Conservation (phyloP, 2,888 invertebrate genomes). For the Pasiphila rectangulata region DNA sequence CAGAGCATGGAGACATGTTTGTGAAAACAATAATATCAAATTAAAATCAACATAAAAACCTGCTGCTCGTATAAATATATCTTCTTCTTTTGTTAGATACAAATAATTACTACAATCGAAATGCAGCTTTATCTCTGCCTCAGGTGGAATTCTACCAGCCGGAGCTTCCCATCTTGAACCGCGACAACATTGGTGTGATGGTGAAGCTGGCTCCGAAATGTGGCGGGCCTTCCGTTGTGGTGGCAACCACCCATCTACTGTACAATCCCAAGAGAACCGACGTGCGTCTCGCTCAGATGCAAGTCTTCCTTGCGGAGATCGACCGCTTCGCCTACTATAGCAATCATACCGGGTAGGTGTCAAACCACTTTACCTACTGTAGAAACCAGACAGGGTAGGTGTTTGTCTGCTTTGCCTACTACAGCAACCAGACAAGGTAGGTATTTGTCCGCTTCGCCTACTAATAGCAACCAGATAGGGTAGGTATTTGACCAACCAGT, state of each 20-base stretch:
- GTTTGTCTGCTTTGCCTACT: too few relatives aligned
- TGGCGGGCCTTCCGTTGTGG: slow-evolving; percentile 78
- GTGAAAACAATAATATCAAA: too few relatives aligned
- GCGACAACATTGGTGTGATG: slow-evolving; percentile 94
- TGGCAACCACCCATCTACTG: slow-evolving; percentile 96
- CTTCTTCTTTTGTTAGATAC: too few relatives aligned
- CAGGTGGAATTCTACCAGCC: slow-evolving; percentile 84
- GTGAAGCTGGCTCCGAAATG: slow-evolving; percentile 84
- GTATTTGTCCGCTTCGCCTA: too few relatives aligned
- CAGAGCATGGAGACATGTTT: too few relatives aligned
- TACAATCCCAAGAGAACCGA: slow-evolving; percentile 95
- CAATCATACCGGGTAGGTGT: slow-evolving; percentile 49
- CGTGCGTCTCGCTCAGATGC: slow-evolving; percentile 93
- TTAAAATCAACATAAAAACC: too few relatives aligned
- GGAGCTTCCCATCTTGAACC: slow-evolving; percentile 84
- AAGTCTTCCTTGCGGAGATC: slow-evolving; percentile 91
- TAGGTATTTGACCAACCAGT: slow-evolving; percentile 33
- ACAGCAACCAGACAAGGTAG: too few relatives aligned
- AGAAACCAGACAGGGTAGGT: slow-evolving; percentile 50
- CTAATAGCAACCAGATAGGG: slow-evolving; percentile 46
- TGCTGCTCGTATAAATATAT: too few relatives aligned
- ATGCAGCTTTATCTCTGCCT: background rate
- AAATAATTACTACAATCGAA: too few relatives aligned
- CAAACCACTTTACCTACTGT: background rate
- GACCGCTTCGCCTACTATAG: slow-evolving; percentile 85